Base-by-base conservation (phyloP, 2,888 invertebrate species). In the Latrodectus hesperus region DNA sequence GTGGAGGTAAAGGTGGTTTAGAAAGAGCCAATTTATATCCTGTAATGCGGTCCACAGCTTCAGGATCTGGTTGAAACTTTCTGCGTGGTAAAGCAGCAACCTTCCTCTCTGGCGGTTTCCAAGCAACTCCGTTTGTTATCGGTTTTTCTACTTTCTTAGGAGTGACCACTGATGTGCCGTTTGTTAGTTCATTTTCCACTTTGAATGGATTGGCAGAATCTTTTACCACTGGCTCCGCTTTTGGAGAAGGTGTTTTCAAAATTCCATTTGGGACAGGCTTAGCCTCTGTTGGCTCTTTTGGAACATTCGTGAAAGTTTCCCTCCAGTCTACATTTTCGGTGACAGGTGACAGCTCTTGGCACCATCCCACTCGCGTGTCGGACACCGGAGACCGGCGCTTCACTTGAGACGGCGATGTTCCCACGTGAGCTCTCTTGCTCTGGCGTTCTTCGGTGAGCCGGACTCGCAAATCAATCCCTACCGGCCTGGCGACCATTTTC, bases 1-100 rank as follows among this genome's bases (percentile, higher is more conserved):
- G 79, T 16, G 84, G 83, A 12, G 86, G 89, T 1, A 87, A 49
- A 17, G 86, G 86, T 9, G 89, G 87, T 38, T 87, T 83, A 0
- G 89, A 52, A 12, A 74, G 53, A 16, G 89, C 89, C 4, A 55
- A 49, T 79, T 87, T 87, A 65, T 89, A 89, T 78, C 89, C 89
- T 8, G 89, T 89, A 22, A 89, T 89, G 10, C 86, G 76, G 71
- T 89, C 89, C 26, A 88, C 77, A 9, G 84, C 84, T 60, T 88
- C 88, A n/a, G 88, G 88, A 26, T 88, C 88, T 16, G 88, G 88
- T 22, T 73, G 80, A 67, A 88, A 88, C 52, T 84, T 88, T 65
- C 84, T 88, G 4, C 82, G 76, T 9, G 83, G 83, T 1, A 88
- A 26, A 6, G 74, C 73, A 38, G 83, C 64, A n/a, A 67, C 64